phyloP scores from a whole-genome alignment of 1,140 invertebrate genomes.

The Dinothrombium tinctorium region DNA sequence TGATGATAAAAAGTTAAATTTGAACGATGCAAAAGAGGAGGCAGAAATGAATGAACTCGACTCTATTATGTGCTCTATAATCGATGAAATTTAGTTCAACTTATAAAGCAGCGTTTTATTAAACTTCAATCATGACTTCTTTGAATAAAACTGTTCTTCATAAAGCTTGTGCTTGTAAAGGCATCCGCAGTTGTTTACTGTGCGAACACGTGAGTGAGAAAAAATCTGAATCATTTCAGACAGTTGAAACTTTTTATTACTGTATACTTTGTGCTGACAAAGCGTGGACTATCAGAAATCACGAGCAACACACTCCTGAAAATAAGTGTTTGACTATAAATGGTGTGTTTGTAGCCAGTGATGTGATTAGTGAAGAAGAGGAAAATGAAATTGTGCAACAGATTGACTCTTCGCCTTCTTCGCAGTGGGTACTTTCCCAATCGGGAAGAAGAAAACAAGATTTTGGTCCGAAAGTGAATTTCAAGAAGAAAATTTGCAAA shows the following conservation, averaged over 20 bases:
- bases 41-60: slow-evolving; percentile 7
- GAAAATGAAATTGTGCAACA: slow-evolving; percentile 35
- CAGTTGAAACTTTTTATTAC: too few relatives aligned
- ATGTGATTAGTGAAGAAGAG: slow-evolving; percentile 51
- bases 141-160: too few relatives aligned
- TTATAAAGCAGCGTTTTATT: too few relatives aligned
- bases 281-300: neutral
- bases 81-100: slow-evolving; percentile 10
- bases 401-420: slow-evolving; percentile 44
- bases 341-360: slow-evolving; percentile 24
- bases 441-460: slow-evolving; percentile 85
- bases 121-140: too few relatives aligned
- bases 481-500: slow-evolving; percentile 70
- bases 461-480: slow-evolving; percentile 94
- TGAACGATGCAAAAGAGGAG: neutral
- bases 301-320: neutral
- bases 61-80: slow-evolving; percentile 11
- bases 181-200: slow-evolving; percentile 56
- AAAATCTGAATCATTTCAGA: neutral
- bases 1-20: neutral
- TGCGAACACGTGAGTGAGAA: slow-evolving; percentile 46
- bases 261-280: neutral
- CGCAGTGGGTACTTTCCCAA: slow-evolving; percentile 69
- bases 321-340: slow-evolving; percentile 17
- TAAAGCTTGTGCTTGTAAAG: slow-evolving; percentile 62